Base-by-base conservation (phyloP, 2,888 invertebrate genomes). In the Cantharis lateralis region DNA sequence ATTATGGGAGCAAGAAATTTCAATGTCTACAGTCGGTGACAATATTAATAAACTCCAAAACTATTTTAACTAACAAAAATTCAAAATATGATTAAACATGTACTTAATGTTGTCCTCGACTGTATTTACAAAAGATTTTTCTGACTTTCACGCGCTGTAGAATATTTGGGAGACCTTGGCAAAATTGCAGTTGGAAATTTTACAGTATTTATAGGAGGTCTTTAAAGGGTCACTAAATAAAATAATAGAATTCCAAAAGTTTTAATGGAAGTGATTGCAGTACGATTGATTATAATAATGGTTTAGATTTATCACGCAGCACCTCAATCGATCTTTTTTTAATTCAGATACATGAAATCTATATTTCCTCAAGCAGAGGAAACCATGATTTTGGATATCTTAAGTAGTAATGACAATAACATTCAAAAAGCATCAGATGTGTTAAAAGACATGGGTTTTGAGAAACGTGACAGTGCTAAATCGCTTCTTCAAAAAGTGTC, bases 321-420 rank as follows among this genome's bases (percentile, higher is more conserved):
- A 76, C 15, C 84, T 78, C 84, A 77, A 63, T 76, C 74, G 15
- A 79, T 81, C 24, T 80, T 79, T 48, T 48, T 48, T 48, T 48
- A 48, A 48, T 83, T 85, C 87, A 96, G 96, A 89, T 97, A 97
- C 88, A 91, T 97, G 89, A 97, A 97, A 89, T 95, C 94, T 84
- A 93, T 97, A 83, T 97, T 96, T 87, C 95, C 96, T 0, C 94
- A 95, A 88, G 96, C 95, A 0, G 97, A 97, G 84, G 97, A 97
- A 87, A 95, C 95, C 18, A 87, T 96, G 64, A 92, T 97, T 28
- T 90, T 97, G 72, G 97, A 97, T 84, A 91, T 96, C 63, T 89
- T 96, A 71, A 93, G 95, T 70, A 95, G 94, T 87, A 94, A 95
- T 83, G 97, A 97, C 84, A 96, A 96, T 87, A 97, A 96, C 88